Conservation (phyloP, 2,888 invertebrate genomes). For the Agonum fuliginosum region DNA sequence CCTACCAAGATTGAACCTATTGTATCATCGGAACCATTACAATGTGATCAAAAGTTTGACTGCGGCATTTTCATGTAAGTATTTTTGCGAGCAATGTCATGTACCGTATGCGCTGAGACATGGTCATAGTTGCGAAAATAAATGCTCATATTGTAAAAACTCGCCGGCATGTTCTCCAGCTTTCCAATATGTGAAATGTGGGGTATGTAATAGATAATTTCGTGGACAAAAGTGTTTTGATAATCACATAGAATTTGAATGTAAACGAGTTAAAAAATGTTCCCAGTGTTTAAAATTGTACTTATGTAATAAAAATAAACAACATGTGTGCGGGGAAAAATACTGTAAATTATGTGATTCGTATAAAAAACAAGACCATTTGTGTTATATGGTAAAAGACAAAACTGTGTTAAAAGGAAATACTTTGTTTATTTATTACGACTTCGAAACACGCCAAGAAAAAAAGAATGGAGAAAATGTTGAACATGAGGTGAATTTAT, state of each 20-base stretch:
- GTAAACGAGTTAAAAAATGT: neutral
- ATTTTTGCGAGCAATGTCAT: slow-evolving; percentile 64
- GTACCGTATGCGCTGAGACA: slow-evolving; percentile 61
- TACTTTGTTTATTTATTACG: too few species aligned
- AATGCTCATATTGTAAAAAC: slow-evolving; percentile 35
- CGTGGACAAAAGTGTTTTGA: slow-evolving; percentile 17
- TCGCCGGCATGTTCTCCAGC: slow-evolving; percentile 52
- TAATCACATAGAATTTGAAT: neutral
- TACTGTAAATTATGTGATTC: neutral
- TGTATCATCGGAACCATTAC: too few species aligned
- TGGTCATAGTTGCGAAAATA: slow-evolving; percentile 57
- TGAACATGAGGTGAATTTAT: slow-evolving; percentile 61
- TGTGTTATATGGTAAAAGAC: slow-evolving; percentile 10
- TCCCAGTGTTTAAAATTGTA: neutral
- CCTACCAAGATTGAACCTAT: neutral
- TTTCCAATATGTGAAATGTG: neutral
- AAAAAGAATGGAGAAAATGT: slow-evolving; percentile 19
- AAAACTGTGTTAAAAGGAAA: neutral
- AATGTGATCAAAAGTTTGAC: slow-evolving; percentile 61
- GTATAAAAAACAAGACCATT: slow-evolving; percentile 5
- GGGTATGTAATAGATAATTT: slow-evolving; percentile 1
- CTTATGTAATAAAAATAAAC: neutral
- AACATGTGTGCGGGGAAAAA: slow-evolving; percentile 20
- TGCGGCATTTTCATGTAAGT: slow-evolving; percentile 62
- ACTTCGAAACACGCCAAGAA: slow-evolving; percentile 62